Evolutionary conservation across 2,888 invertebrate genomes (phyloP).

Genomic region (Abrostola tripartita): DNA sequence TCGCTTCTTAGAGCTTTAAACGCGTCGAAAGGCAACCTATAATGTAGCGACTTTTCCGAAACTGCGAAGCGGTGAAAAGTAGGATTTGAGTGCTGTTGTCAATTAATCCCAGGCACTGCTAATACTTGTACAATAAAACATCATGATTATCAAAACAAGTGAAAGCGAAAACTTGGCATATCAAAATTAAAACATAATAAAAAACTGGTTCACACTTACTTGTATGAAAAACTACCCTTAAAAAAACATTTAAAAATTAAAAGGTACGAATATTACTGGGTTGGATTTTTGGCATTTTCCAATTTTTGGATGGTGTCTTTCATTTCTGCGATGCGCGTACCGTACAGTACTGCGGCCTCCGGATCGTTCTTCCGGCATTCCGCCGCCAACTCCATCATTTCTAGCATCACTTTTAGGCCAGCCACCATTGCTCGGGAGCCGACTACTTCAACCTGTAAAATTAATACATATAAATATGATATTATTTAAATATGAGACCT

Average conservation of each 20-base stretch:
- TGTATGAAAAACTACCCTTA: constrained; percentile 15
- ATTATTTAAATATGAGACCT: background rate
- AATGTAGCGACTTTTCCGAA: no score
- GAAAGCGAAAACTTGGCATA: constrained; percentile 30
- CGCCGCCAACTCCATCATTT: constrained; percentile 45
- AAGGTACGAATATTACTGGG: constrained; percentile 35
- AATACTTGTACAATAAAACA: constrained; percentile 32
- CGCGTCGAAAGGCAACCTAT: no score
- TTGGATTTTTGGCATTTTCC: constrained; percentile 21
- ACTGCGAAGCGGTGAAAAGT: no score
- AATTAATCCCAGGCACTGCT: constrained; percentile 22
- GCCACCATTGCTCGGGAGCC: constrained; percentile 31
- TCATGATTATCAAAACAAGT: constrained; percentile 41
- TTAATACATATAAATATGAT: background rate
- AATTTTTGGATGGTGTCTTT: constrained; percentile 32
- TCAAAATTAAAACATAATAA: constrained; percentile 44
- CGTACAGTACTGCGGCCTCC: constrained; percentile 13
- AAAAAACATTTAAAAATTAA: constrained; percentile 16
- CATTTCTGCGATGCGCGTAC: constrained; percentile 22
- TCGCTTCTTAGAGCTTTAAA: no score
- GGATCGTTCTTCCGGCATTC: constrained; percentile 37
- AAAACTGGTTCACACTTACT: constrained; percentile 17
- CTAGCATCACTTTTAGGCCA: constrained; percentile 39
- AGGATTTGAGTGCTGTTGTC: no score
- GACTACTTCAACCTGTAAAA: constrained; percentile 33